Conservation (phyloP, 1,140 invertebrate genomes). For the Pinna nobilis region DNA sequence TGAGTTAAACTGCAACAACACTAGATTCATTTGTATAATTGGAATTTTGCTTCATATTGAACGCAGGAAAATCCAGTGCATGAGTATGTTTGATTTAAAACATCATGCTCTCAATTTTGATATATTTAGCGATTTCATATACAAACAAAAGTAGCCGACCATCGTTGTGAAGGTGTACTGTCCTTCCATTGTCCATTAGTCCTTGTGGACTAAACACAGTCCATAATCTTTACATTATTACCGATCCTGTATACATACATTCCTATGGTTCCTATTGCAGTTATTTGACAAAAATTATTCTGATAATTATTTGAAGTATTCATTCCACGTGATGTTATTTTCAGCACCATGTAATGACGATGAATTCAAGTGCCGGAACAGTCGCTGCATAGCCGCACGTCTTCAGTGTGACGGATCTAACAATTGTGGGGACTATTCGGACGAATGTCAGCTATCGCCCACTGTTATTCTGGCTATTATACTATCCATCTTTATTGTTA, state of each 20-base stretch:
- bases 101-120: no score
- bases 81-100: no score
- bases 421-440: slow-evolving; percentile 41
- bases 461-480: slow-evolving; percentile 9
- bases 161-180: no score
- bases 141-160: no score
- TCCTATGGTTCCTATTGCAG: not conserved
- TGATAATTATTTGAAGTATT: not conserved
- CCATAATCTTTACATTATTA: not conserved
- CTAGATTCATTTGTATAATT: no score
- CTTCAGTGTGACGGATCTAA: slow-evolving; percentile 31
- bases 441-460: slow-evolving; percentile 15
- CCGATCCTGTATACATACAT: not conserved
- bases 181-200: no score
- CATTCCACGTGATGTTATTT: not conserved
- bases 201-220: no score
- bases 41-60: no score
- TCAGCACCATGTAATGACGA: slow-evolving; percentile 18
- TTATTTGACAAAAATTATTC: not conserved
- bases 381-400: slow-evolving; percentile 19
- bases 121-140: no score
- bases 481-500: not conserved
- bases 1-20: no score
- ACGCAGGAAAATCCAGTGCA: no score
- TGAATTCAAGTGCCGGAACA: slow-evolving; percentile 28